Evolutionary conservation across 2,113 vertebrate genomes (phyloP).

Genomic region (Rhinolophus sinicus): DNA sequence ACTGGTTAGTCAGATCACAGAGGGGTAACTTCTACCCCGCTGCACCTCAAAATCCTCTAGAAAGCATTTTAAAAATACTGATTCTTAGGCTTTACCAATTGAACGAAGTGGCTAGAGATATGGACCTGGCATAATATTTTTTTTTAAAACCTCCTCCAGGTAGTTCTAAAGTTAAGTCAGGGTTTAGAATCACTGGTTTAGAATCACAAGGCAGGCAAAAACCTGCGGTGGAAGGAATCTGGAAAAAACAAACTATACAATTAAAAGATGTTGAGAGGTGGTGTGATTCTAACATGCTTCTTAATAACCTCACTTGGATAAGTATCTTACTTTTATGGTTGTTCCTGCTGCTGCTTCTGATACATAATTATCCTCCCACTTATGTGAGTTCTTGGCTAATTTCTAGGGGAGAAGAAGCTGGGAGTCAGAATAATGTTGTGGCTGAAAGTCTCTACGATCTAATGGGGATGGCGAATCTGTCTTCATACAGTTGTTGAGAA

Average conservation of each 20-base stretch:
- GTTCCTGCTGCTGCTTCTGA: not conserved
- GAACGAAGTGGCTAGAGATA: not conserved
- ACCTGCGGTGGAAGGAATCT: not conserved
- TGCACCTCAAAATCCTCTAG: not conserved
- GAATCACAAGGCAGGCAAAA: not conserved
- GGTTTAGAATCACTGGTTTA: not conserved
- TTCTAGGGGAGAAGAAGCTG: not conserved
- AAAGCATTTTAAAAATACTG: not conserved
- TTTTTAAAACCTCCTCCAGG: not conserved
- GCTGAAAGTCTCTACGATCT: not conserved
- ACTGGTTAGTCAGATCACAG: not conserved
- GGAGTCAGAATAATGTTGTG: not conserved
- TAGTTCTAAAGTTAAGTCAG: not conserved
- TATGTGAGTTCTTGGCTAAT: not conserved
- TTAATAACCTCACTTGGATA: not conserved
- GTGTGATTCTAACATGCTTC: not conserved
- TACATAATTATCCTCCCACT: not conserved
- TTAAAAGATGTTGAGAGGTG: not conserved
- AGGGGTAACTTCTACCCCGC: not conserved
- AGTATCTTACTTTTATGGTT: not conserved
- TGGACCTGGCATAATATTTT: not conserved
- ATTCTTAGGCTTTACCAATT: not conserved
- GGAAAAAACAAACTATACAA: not conserved
- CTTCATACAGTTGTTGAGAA: slow-evolving; percentile 39
- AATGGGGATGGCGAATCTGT: not conserved